Evolutionary conservation across 2,888 invertebrate genomes (phyloP).

Genomic region (Gastrophysa polygoni): DNA sequence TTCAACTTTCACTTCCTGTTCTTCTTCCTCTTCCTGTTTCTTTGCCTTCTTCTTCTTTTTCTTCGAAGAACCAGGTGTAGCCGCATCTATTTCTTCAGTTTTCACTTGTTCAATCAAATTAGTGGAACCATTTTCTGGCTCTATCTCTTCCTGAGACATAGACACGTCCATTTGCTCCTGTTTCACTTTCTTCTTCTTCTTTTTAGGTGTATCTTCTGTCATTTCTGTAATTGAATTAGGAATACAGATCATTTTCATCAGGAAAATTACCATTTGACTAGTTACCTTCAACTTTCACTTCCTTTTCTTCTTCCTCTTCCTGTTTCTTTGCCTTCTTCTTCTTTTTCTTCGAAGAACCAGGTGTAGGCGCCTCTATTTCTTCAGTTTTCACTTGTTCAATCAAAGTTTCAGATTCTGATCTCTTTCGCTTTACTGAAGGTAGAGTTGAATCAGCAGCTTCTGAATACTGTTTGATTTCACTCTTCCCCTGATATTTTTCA

Average conservation of each 20-base stretch:
- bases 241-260: too few species aligned
- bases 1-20: conserved; percentile 40
- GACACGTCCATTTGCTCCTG: conserved; percentile 45
- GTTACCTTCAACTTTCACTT: conserved; percentile 32
- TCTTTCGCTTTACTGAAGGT: conserved; percentile 66
- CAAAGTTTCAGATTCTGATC: conserved; percentile 59
- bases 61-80: conserved; percentile 15
- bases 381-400: conserved; percentile 42
- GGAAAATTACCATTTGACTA: too few species aligned
- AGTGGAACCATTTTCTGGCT: conserved; percentile 41
- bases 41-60: conserved; percentile 34
- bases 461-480: conserved; percentile 77
- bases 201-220: conserved; percentile 44
- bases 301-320: conserved; percentile 34
- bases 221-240: conserved; percentile 4
- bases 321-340: conserved; percentile 32
- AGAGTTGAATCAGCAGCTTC: conserved; percentile 85
- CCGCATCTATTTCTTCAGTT: conserved; percentile 30
- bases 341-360: conserved; percentile 21
- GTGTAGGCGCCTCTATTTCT: conserved; percentile 27
- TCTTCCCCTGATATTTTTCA: conserved; percentile 90
- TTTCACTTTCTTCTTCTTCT: conserved; percentile 50
- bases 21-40: conserved; percentile 27
- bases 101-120: conserved; percentile 45
- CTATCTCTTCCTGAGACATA: conserved; percentile 45